These are phyloP conservation scores for Prietella phreatophila DNA, from an alignment of 2,113 vertebrate species.

Conservation along the genomic window DNA sequence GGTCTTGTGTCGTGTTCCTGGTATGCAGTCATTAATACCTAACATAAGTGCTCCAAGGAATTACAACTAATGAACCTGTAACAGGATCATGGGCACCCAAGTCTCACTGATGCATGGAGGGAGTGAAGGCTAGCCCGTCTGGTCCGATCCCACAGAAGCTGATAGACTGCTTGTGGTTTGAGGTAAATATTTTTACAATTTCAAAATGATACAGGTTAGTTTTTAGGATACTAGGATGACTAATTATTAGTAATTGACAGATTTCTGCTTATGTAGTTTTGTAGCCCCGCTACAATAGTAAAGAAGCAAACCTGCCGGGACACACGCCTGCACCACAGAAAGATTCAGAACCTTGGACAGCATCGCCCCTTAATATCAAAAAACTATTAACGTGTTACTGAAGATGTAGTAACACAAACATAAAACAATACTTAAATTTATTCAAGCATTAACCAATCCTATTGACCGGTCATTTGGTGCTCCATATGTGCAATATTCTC, in stretches of 20 bases:
- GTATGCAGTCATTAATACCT: too few relatives aligned
- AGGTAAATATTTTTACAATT: neutral
- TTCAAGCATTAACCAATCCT: neutral
- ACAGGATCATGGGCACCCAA: too few relatives aligned
- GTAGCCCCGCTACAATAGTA: neutral
- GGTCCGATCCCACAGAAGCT: too few relatives aligned
- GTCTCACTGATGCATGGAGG: too few relatives aligned
- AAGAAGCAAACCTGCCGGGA: neutral
- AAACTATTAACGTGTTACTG: neutral
- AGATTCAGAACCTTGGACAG: conserved; percentile 48
- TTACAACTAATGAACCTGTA: too few relatives aligned
- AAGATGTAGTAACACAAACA: neutral
- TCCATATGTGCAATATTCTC: neutral
- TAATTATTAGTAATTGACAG: neutral
- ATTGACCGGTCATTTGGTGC: neutral
- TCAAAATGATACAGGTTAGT: neutral
- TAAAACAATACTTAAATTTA: neutral
- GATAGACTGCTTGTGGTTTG: neutral
- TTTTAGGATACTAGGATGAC: neutral
- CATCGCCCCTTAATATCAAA: neutral
- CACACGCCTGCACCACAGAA: neutral
- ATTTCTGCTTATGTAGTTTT: neutral
- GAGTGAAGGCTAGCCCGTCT: too few relatives aligned
- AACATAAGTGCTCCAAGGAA: too few relatives aligned
- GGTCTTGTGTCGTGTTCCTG: too few relatives aligned